A percentile compares a stretch with the other conserved stretches of the same genome.
Conservation (phyloP, 2,797 vertebrate genomes). For the Karalla daura region DNA sequence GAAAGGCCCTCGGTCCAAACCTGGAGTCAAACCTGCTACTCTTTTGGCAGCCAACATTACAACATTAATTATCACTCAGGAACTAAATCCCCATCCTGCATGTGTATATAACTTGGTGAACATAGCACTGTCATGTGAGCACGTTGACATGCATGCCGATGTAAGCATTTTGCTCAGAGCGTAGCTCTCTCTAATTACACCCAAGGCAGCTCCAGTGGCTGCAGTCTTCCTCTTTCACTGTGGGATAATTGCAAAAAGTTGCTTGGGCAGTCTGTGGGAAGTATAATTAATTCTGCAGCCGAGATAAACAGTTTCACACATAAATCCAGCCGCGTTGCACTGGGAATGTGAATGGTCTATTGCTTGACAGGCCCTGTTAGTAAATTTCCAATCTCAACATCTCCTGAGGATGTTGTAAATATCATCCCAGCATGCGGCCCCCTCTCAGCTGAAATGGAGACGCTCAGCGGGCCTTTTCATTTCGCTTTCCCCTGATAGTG, state of each 20-base stretch:
- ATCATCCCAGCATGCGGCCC: not conserved
- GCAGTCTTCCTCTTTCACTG: not conserved
- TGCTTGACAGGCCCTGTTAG: slow-evolving; percentile 12
- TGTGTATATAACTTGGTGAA: not conserved
- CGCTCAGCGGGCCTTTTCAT: slow-evolving; percentile 2
- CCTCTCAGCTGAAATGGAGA: slow-evolving; percentile 11
- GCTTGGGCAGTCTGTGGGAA: not conserved
- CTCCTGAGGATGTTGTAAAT: slow-evolving; percentile 9
- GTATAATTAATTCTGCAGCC: not conserved
- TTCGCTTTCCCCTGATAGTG: slow-evolving; percentile 5
- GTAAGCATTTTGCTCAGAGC: not conserved
- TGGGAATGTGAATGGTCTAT: slow-evolving; percentile 2
- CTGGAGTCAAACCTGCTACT: too few relatives aligned
- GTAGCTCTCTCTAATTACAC: not conserved
- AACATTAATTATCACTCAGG: too few relatives aligned
- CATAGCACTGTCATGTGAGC: not conserved
- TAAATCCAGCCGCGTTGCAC: not conserved
- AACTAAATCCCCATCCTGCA: too few relatives aligned
- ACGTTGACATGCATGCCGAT: not conserved
- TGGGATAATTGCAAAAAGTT: slow-evolving; percentile 1
- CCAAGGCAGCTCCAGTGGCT: too few relatives aligned
- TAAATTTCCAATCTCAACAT: slow-evolving; percentile 23
- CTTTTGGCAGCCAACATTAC: too few relatives aligned
- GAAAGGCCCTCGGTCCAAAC: too few relatives aligned
- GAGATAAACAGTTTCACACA: slow-evolving; percentile 4